Evolutionary conservation across 92 coral and sea anemone species (phyloP), one percentile per base, ranked within the genome.

Genomic region (Desmophyllum pertusum): DNA sequence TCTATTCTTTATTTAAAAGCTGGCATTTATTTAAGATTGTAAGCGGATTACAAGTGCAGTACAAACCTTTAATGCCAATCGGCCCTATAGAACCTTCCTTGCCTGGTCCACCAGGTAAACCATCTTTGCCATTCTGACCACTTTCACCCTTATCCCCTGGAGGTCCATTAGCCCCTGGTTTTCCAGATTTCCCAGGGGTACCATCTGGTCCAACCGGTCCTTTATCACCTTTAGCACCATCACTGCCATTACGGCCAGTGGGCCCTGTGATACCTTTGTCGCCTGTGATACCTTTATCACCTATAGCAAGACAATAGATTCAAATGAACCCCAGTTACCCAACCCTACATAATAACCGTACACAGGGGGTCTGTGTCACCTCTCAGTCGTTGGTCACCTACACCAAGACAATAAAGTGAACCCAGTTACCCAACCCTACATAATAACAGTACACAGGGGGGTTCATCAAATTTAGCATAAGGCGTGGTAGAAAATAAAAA

Each of bases 61-160:
- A 29, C 76, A 19, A 23, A 81, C 86, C 86, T 81, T 70, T 8
- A 9, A 9, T 7, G 42, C 86, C 86, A 57, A 41, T 29, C 3
- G 78, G 79, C 7, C 86, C 86, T 3, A 29, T 39, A 1, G 0
- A 43, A 6, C 86, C 86, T 41, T 6, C 0, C 1, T 29, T 38
- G 6, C 98, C 98, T 7, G 87, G 80, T 29, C n/a, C 71, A 5
- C 98, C 98, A 3, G 79, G 90, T 14, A 79, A 21, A 27, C 94
- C 94, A 73, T 87, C 77, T 9, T 30, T 70, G 29, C 95, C 95
- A 3, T 36, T 64, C 0, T 57, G 83, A 27, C 95, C 95, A 31
- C 5, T 80, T 7, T 73, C 87, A 1, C 95, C 95, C 23, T 53
- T 30, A 11, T 70, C 78, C 9, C 95, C 95, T 10, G 40, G 85